These are phyloP conservation scores for Calypte anna DNA, from an alignment of 2,113 vertebrate species.

Conservation along the genomic window DNA sequence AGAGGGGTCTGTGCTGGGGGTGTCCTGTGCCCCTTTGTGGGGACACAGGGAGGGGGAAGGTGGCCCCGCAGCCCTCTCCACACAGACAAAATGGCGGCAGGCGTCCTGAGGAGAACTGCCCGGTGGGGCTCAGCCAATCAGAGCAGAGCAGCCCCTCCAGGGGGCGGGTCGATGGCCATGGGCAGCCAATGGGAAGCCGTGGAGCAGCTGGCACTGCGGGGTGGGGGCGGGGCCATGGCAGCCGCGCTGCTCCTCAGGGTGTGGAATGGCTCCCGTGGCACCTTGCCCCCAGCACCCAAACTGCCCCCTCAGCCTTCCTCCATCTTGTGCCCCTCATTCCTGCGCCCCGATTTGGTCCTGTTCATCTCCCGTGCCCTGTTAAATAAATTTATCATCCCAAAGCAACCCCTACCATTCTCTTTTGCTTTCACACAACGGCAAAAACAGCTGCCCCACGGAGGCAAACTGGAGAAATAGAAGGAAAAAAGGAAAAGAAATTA, in stretches of 20 bases:
- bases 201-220: not conserved
- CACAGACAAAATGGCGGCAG: accelerated
- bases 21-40: too few species aligned
- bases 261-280: accelerated
- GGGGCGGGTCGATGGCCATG: accelerated
- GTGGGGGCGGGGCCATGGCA: not conserved
- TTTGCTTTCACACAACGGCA: not conserved
- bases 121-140: not conserved
- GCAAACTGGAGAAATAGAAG: not conserved
- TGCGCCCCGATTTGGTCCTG: not conserved
- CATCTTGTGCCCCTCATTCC: not conserved
- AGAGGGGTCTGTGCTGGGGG: not conserved
- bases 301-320: not conserved
- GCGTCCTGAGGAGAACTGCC: accelerated
- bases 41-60: not conserved
- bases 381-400: not conserved
- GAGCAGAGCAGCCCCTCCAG: not conserved
- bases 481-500: not conserved
- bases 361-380: not conserved
- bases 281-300: too few species aligned
- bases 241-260: accelerated
- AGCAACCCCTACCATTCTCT: not conserved
- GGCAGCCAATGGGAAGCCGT: not conserved
- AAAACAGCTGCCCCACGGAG: not conserved
- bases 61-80: accelerated